These are phyloP conservation scores for Stenoptilia bipunctidactyla DNA, from an alignment of 2,888 invertebrate genomes.

Conservation along the genomic window DNA sequence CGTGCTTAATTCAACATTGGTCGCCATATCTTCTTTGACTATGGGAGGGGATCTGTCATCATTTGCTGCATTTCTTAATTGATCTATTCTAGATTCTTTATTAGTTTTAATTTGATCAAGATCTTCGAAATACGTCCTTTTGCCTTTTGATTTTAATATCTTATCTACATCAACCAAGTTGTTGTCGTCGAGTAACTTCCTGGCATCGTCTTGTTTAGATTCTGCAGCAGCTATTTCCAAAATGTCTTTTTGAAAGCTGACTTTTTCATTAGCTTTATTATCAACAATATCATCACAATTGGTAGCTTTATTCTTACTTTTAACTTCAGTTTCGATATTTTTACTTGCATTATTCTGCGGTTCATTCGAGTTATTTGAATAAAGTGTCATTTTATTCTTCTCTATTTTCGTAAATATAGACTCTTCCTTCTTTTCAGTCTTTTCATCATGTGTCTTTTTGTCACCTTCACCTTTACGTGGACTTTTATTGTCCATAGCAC, in stretches of 20 bases:
- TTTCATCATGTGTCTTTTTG: no score
- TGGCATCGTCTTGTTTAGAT: neutral
- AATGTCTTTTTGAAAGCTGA: neutral
- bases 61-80: slow-evolving; percentile 12
- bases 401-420: no score
- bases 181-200: slow-evolving; percentile 26
- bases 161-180: slow-evolving; percentile 4
- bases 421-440: no score
- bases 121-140: slow-evolving; percentile 35
- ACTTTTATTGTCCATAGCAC: no score
- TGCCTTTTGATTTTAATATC: slow-evolving; percentile 17
- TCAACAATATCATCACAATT: neutral
- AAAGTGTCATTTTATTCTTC: no score
- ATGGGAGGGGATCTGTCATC: slow-evolving; percentile 43
- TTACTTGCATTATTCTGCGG: neutral
- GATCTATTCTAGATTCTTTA: slow-evolving; percentile 12
- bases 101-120: slow-evolving; percentile 18
- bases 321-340: neutral
- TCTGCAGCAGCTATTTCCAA: neutral
- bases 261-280: neutral
- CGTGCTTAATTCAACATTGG: slow-evolving; percentile 33
- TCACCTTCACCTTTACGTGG: no score
- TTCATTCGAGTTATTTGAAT: neutral
- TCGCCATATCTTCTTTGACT: slow-evolving; percentile 31
- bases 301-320: neutral